Evolutionary conservation across 2,888 invertebrate genomes (phyloP), one percentile per base, ranked within the genome.

Genomic region (Drepanosiphum platanoidis): DNA sequence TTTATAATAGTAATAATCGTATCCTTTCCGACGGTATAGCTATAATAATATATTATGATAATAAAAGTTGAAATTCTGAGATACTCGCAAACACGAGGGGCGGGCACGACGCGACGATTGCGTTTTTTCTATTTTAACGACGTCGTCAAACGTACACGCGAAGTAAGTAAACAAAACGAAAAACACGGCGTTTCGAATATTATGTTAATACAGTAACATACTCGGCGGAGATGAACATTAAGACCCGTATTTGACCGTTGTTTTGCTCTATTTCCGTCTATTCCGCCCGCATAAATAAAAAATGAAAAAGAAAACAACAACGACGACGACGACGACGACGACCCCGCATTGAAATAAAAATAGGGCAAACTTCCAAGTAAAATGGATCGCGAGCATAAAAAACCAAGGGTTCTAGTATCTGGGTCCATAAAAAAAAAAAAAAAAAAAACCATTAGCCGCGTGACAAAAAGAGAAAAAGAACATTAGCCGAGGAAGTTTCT

Each of bases 361-460:
- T 77, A 77, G 84, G 84, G 77, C 84, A 84, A 84, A 84, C 36
- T 84, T 84, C 84, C 75, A 84, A 84, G 75, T 68, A 68, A 68
- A 84, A 84, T 77, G 75, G 68, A 77, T 68, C 66, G 39, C 15
- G 8, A 68, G 68, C 22, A 36, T 68, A 84, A 77, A 84, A 84
- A 84, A 83, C 42, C 15, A 13, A 83, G 64, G 66, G 64, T 83
- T 83, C 32, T 64, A 66, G 75, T 83, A 64, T 75, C n/a, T 30
- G 42, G 83, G 34, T 83, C 66, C 83, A 75, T 66, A 81, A 70
- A 81, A 80, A 68, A 79, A 34, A 32, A 75, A 81, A 77, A 66
- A 82, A 72, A 39, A 75, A 4, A 84, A 68, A 77, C 84, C 77
- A 84, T 84, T 84, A 84, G 77, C 64, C 5, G 52, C 39, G 68